Base-by-base conservation (phyloP, 2,888 invertebrate genomes). In the Sarcophaga rosellei region DNA sequence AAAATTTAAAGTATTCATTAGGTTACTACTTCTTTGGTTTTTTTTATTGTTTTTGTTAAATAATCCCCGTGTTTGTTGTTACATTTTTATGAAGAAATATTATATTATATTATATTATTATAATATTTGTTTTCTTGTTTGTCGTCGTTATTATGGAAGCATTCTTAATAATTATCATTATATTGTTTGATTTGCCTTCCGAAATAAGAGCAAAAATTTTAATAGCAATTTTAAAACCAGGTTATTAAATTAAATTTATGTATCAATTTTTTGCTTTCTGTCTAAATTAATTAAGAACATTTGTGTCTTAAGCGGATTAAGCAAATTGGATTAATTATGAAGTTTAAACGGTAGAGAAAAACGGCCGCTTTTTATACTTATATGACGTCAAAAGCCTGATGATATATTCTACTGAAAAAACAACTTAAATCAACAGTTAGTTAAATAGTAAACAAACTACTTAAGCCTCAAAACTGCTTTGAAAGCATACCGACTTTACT, bases 21-120 rank as follows among this genome's bases (percentile, higher is more conserved):
- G 57, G 8, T 66, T 57, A n/a, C 15, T 25, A 6, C 45, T 10
- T 62, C 61, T n/a, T 5, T 44, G n/a, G 4, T 10, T 45, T 53
- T 23, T 17, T 45, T 47, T 57, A 15, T 44, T 8, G 2, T 62
- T 72, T 72, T 77, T 21, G 53, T 59, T 25, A 20, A n/a, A 23
- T 74, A 81, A 75, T 23, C 66, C 20, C 3, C 47, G 62, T 85
- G 75, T 79, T 75, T 75, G 78, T 78, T 81, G 65, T 76, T 76
- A 76, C 72, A 73, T 57, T 78, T 81, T 85, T 72, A 61, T 77
- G 25, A 44, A 47, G 3, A 21, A 44, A 72, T 63, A 75, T 21
- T 11, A 62, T 57, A 57, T 53, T 17, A 53, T 53, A 53, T 53
- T n/a, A n/a, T n/a, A n/a, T n/a, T n/a, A n/a, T n/a, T 0, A 10